A percentile compares a stretch with the other conserved stretches of the same genome.
Evolutionary conservation across 2,888 invertebrate genomes (phyloP).

Genomic region (Eugnorisma glareosa): DNA sequence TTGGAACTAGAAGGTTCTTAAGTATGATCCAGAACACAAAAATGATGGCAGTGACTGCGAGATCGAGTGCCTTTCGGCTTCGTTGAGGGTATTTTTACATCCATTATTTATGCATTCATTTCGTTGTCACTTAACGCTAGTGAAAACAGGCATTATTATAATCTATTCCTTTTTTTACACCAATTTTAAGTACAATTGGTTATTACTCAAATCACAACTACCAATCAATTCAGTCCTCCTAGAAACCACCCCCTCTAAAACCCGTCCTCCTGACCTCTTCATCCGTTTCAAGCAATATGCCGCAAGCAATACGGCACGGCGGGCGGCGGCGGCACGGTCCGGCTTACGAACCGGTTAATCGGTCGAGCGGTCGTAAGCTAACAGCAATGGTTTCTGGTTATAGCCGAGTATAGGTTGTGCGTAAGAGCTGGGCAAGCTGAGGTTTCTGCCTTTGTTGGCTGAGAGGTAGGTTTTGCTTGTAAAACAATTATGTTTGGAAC

Average conservation of each 20-base stretch:
- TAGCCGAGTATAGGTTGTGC: constrained; percentile 12
- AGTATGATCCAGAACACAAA: too few relatives aligned
- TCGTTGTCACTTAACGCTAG: too few relatives aligned
- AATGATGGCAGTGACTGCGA: too few relatives aligned
- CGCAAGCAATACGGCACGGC: constrained; percentile 41
- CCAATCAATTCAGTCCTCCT: background rate
- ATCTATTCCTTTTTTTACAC: too few relatives aligned
- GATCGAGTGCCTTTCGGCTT: too few relatives aligned
- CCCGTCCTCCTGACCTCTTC: constrained; percentile 8
- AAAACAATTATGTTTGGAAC: background rate
- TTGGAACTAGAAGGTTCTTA: too few relatives aligned
- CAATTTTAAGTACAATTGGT: background rate
- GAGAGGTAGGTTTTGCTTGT: background rate
- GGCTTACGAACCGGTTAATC: constrained; percentile 41
- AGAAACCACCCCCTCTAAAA: background rate
- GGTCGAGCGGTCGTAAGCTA: constrained; percentile 37
- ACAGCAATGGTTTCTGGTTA: constrained; percentile 27
- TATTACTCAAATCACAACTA: background rate
- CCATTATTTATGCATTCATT: too few relatives aligned
- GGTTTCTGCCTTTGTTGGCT: background rate
- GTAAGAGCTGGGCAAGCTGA: background rate
- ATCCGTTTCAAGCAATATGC: constrained; percentile 39
- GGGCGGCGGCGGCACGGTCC: constrained; percentile 12
- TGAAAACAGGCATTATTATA: too few relatives aligned
- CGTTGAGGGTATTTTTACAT: too few relatives aligned